These are phyloP conservation scores for Papilio elwesi DNA, from an alignment of 2,888 invertebrate species.

Conservation along the genomic window DNA sequence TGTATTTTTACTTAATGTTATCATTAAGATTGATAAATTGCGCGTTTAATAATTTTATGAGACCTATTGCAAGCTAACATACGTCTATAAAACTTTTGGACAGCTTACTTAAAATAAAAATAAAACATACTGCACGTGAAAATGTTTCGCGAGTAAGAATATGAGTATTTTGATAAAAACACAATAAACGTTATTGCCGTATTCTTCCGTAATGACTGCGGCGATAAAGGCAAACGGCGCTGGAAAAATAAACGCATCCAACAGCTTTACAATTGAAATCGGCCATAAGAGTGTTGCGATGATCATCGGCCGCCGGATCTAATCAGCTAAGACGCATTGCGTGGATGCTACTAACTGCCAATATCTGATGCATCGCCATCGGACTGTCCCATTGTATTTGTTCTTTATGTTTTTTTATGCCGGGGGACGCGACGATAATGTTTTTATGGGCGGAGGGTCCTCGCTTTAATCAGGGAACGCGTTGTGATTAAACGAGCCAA, in stretches of 20 bases:
- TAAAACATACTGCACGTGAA: background rate
- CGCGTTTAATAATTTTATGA: background rate
- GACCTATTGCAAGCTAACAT: background rate
- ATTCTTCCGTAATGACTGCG: slow-evolving; percentile 37
- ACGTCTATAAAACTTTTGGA: background rate
- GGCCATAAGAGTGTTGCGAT: slow-evolving; percentile 57
- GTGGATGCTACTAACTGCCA: slow-evolving; percentile 79
- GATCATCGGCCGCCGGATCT: slow-evolving; percentile 56
- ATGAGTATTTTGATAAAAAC: slow-evolving; percentile 30
- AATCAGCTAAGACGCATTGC: slow-evolving; percentile 74
- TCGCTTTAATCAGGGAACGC: slow-evolving; percentile 78
- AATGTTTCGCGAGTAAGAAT: slow-evolving; percentile 12
- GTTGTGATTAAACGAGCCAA: slow-evolving; percentile 77
- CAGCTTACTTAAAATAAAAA: background rate
- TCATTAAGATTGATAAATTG: slow-evolving; percentile 1
- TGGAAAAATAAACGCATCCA: slow-evolving; percentile 47
- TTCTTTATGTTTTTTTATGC: slow-evolving; percentile 82
- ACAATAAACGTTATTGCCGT: slow-evolving; percentile 39
- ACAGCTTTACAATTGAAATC: slow-evolving; percentile 69
- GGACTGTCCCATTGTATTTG: slow-evolving; percentile 76
- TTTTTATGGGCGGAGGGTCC: slow-evolving; percentile 81
- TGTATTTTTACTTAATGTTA: slow-evolving; percentile 5
- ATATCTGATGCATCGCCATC: slow-evolving; percentile 79
- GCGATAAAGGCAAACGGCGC: slow-evolving; percentile 43
- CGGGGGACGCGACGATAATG: slow-evolving; percentile 81